phyloP scores from a whole-genome alignment of 2,797 vertebrate species.

The Remorina albescens region DNA sequence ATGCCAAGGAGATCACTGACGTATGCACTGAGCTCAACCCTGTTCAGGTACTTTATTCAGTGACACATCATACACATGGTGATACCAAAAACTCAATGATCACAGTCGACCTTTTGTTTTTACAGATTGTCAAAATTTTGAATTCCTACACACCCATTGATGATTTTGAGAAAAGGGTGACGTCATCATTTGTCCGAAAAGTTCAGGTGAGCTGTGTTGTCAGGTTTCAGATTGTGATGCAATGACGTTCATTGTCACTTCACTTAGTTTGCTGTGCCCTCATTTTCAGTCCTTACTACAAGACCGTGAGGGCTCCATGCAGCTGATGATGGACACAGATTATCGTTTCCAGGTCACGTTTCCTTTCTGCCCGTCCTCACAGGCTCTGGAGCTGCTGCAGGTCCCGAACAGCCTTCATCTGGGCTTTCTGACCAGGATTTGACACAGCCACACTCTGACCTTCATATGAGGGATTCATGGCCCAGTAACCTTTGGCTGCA shows the following conservation, averaged over 20 bases:
- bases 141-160: slow-evolving; percentile 99
- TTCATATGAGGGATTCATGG: slow-evolving; percentile 26
- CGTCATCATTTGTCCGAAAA: slow-evolving; percentile 95
- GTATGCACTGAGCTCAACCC: slow-evolving; percentile 90
- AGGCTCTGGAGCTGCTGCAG: slow-evolving; percentile 93
- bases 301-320: slow-evolving; percentile 87
- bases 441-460: slow-evolving; percentile 49
- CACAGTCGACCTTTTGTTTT: slow-evolving; percentile 15
- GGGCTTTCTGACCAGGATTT: slow-evolving; percentile 91
- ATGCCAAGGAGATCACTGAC: slow-evolving; percentile 92
- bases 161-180: slow-evolving; percentile 97
- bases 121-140: slow-evolving; percentile 96
- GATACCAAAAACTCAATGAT: not conserved
- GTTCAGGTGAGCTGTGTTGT: slow-evolving; percentile 88
- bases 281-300: slow-evolving; percentile 89
- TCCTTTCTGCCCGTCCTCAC: slow-evolving; percentile 90
- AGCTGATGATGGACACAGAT: slow-evolving; percentile 93
- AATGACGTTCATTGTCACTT: not conserved
- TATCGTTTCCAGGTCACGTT: slow-evolving; percentile 97
- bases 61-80: not conserved
- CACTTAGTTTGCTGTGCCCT: slow-evolving; percentile 27
- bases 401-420: slow-evolving; percentile 94
- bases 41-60: slow-evolving; percentile 88
- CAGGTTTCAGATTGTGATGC: not conserved
- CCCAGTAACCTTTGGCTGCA: not conserved